Evolutionary conservation across 2,888 invertebrate species (phyloP), one percentile per base, ranked within the genome.

Genomic region (Podotricha telesiphe): DNA sequence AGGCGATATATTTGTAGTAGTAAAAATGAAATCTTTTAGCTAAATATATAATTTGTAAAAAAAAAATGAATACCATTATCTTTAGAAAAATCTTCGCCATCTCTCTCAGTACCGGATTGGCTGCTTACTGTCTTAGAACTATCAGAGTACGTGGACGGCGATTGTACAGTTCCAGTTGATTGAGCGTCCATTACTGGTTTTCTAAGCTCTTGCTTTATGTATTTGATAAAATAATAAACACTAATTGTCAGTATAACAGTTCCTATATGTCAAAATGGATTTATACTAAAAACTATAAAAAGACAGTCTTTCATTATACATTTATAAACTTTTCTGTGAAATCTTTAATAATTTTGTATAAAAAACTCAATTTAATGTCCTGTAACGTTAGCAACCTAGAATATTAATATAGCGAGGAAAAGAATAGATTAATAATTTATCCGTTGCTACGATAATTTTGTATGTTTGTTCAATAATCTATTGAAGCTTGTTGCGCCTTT

Each of bases 61-160:
- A 37, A 37, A 37, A 37, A 37, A 20, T 51, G 6, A 15, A 40
- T 74, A 91, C 91, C 82, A 76, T 89, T 91, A 65, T 91, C 91
- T 69, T 89, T 88, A 2, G 88, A 86, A 1, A 88, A 76, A 50
- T 91, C 89, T 17, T 78, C 72, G 0, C 86, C 86, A 0, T 78
- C 80, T 47, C 76, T 80, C 0, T 78, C 80, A 6, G 48, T 82
- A 0, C 17, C 81, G 15, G 87, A 84, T 50, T 72, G 79, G 71
- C 80, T 85, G 64, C 89, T 89, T 0, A 80, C 84, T 0, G 85
- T 83, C 72, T 82, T 88, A 0, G 89, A 87, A 61, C 84, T 85
- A 17, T 78, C 85, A 0, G 89, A 89, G 61, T 74, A 81, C 0
- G 83, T 81, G 0, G 91, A 89, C 7, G 80, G 80, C 0, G 90